These are phyloP conservation scores for Diplodus puntazzo DNA, from an alignment of 2,797 vertebrate species.

Conservation along the genomic window DNA sequence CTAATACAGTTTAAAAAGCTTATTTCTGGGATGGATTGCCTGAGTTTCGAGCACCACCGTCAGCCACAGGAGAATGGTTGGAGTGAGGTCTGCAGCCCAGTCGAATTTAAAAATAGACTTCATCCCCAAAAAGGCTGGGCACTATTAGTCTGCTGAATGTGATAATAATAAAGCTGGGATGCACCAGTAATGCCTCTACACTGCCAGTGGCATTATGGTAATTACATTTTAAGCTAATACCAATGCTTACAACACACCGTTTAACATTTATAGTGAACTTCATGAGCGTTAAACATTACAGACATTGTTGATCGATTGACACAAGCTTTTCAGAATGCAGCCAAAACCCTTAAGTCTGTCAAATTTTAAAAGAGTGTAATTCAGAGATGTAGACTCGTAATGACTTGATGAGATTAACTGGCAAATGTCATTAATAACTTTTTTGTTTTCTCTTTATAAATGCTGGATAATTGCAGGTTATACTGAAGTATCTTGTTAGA, in stretches of 20 bases:
- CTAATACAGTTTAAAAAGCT: not conserved
- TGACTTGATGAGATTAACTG: too few species aligned
- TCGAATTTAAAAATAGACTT: conserved; percentile 20
- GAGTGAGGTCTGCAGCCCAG: not conserved
- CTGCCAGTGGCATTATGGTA: not conserved
- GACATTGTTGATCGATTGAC: not conserved
- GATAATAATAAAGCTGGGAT: not conserved
- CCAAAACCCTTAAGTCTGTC: not conserved
- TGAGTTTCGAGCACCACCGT: not conserved
- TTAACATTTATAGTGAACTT: not conserved
- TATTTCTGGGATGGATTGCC: not conserved
- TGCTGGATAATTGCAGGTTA: too few species aligned
- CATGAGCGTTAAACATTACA: not conserved
- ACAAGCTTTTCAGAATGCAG: not conserved
- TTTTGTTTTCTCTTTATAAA: too few species aligned
- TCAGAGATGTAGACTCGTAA: too few species aligned
- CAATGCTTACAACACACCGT: not conserved
- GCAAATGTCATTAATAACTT: too few species aligned
- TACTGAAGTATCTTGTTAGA: too few species aligned
- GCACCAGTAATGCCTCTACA: not conserved
- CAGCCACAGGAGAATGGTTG: not conserved
- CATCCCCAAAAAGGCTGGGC: conserved; percentile 3
- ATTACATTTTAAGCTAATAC: not conserved
- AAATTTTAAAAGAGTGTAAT: not conserved
- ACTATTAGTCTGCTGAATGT: not conserved